These are phyloP conservation scores for Esperia sulphurella DNA, from an alignment of 2,888 invertebrate species.

Conservation along the genomic window DNA sequence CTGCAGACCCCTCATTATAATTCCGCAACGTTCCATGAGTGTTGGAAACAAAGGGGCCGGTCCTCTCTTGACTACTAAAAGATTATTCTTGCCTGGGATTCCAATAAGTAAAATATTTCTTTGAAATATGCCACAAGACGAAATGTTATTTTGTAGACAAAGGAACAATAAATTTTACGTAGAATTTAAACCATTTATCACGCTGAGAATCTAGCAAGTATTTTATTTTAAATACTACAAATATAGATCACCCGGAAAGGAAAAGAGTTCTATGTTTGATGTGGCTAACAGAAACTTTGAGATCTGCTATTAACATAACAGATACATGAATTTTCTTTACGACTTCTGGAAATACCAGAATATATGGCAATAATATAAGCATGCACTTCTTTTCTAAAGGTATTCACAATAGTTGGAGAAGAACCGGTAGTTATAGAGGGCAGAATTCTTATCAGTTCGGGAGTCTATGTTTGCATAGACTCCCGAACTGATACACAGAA, in stretches of 20 bases:
- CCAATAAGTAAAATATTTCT: slow-evolving; percentile 25
- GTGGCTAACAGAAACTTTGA: too few species aligned
- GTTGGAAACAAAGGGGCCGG: slow-evolving; percentile 29
- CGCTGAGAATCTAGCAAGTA: neutral
- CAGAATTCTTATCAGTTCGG: too few species aligned
- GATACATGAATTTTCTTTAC: too few species aligned
- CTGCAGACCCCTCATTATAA: slow-evolving; percentile 25
- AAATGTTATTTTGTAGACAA: slow-evolving; percentile 4
- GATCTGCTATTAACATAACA: too few species aligned
- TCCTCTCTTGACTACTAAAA: slow-evolving; percentile 15
- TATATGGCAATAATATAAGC: too few species aligned
- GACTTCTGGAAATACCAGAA: too few species aligned
- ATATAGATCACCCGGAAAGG: neutral
- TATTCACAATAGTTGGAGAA: too few species aligned
- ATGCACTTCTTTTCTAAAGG: too few species aligned
- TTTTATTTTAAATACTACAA: neutral
- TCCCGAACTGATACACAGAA: too few species aligned
- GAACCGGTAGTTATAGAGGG: too few species aligned
- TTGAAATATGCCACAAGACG: slow-evolving; percentile 22
- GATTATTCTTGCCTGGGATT: slow-evolving; percentile 29
- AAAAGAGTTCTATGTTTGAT: too few species aligned
- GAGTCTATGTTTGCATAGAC: too few species aligned
- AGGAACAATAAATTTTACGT: slow-evolving; percentile 2
- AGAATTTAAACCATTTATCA: neutral
- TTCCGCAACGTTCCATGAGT: slow-evolving; percentile 22